Percentiles rank a stretch among this genome's conserved stretches.
Evolutionary conservation across 2,113 vertebrate genomes (phyloP).

Genomic region (Triplophysa tibetana): DNA sequence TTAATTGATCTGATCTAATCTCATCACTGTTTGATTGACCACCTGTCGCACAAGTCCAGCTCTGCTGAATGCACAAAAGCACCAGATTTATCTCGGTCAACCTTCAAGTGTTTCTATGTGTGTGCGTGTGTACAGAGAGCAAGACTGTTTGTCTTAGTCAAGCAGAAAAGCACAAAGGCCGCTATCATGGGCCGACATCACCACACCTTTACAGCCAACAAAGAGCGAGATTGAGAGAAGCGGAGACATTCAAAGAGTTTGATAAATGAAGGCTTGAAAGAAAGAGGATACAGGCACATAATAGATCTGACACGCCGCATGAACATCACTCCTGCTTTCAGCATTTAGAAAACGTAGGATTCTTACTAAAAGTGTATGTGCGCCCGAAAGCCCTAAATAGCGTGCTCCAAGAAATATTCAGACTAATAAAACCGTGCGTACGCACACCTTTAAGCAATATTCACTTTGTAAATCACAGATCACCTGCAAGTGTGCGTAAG

Average conservation of each 20-base stretch:
- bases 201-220: constrained; percentile 25
- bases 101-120: neutral
- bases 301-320: neutral
- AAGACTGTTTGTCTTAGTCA: constrained; percentile 36
- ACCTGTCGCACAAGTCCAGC: constrained; percentile 59
- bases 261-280: constrained; percentile 6
- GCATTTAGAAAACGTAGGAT: neutral
- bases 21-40: constrained; percentile 73
- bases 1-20: constrained; percentile 75
- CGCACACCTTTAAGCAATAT: too few species aligned
- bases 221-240: constrained; percentile 8
- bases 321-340: constrained; percentile 10
- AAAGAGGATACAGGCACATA: constrained; percentile 11
- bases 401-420: too few species aligned
- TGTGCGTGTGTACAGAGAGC: constrained; percentile 6
- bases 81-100: constrained; percentile 49
- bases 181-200: constrained; percentile 21
- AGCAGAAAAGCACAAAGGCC: constrained; percentile 31
- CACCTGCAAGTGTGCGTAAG: too few species aligned
- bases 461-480: too few species aligned
- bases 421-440: too few species aligned
- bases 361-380: too few species aligned
- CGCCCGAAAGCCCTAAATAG: too few species aligned
- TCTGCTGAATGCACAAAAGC: constrained; percentile 48
- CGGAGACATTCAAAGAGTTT: constrained; percentile 2